Evolutionary conservation across 2,888 invertebrate species (phyloP), one percentile per base, ranked within the genome.

Genomic region (Ectemnius continuus): DNA sequence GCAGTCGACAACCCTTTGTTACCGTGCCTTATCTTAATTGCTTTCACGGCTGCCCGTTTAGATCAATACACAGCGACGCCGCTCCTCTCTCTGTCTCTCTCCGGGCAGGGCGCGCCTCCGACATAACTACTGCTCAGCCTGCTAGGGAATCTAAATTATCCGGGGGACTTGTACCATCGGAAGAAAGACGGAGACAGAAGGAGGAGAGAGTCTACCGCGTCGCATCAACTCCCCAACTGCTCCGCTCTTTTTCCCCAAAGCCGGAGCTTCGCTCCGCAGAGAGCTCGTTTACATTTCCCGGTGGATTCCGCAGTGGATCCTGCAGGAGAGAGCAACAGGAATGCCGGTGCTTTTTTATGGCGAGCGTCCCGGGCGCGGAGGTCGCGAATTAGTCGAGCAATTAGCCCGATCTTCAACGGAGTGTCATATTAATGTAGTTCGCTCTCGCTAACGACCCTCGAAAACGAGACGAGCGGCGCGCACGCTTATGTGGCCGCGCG

Each of bases 11-110:
- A 89, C 89, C 89, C 88, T 89, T 89, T 89, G 89, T 89, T 88
- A 87, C 88, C 88, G 88, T 88, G 85, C 88, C 88, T 89, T 89
- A 89, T 89, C 89, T 89, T 89, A 89, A 89, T 89, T 89, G 89
- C 89, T 89, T 88, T 89, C 87, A 88, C 87, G 87, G 86, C 79
- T 86, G 85, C 86, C 84, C 87, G 86, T 89, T 89, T 88, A 89
- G 89, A 89, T 89, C 89, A 89, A 89, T 89, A 89, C 89, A 84
- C 84, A 84, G 78, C 80, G 71, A 73, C 79, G 57, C 26, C 61
- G 59, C 64, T 28, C 36, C 64, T 59, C 47, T 36, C 36, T 36
- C 20, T 2, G 20, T 59, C 47, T 36, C 36, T 36, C 20, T 2
- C 1, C 36, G 4, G 2, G 36, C 8, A 36, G 36, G 36, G 36